Evolutionary conservation across 2,888 invertebrate genomes (phyloP), one percentile per base, ranked within the genome.

Genomic region (Actias luna): DNA sequence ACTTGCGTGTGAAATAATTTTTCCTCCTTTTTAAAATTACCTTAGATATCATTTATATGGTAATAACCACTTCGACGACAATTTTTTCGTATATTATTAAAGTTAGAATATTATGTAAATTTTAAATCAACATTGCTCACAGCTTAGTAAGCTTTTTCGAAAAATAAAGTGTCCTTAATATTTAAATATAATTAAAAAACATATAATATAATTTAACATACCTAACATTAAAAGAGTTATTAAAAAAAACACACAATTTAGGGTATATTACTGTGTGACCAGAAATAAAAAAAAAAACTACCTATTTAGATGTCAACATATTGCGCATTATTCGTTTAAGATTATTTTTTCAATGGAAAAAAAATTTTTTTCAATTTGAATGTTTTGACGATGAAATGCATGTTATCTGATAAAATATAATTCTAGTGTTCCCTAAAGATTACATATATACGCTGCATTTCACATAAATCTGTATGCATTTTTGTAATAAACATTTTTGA

Each of bases 381-480:
- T 10, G 10, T 36, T 36, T 16, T 16, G 16, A 16, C 2, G 1
- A 36, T 36, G 14, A 36, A 36, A 16, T 36, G 36, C 36, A 36
- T 35, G 12, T 42, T 42, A 42, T 18, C 8, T 22, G 22, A 46
- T 22, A 22, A 1, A 39, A 16, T 39, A 10, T 39, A 5, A 16
- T 7, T 10, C 16, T 39, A 16, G 7, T 16, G 22, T 42, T 58
- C 46, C 42, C 25, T 33, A 46, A 58, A 58, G 80, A 77, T 84
- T 84, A 82, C 82, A 81, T 76, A 71, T 63, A 78, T 67, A 72
- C 71, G 75, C 75, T 84, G 83, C 76, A 83, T 80, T 79, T 80
- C 67, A 77, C 74, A 4, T 73, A 69, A 63, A 68, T 67, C 63
- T 69, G 67, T 64, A 76, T 78, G 80, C 78, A 80, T 80, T 80